Evolutionary conservation across 2,888 invertebrate species (phyloP).

Genomic region (Spisula solida): DNA sequence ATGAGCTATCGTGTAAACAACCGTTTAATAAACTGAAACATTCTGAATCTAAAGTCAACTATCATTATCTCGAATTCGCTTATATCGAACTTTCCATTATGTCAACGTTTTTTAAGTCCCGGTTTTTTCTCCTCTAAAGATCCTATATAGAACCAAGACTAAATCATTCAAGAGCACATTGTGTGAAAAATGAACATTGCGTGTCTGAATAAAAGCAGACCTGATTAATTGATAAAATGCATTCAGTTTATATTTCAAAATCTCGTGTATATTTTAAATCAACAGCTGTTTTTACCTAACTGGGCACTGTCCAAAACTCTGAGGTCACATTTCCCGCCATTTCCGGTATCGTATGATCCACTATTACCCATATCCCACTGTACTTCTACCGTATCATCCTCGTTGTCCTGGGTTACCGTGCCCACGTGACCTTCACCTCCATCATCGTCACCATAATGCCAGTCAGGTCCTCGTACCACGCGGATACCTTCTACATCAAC

Average conservation of each 20-base stretch:
- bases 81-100: no score
- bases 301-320: constrained; percentile 94
- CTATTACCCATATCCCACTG: constrained; percentile 91
- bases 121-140: no score
- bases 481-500: constrained; percentile 76
- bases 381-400: constrained; percentile 95
- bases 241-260: neutral
- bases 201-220: no score
- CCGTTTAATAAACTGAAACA: no score
- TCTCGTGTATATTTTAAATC: neutral
- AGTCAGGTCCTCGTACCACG: constrained; percentile 85
- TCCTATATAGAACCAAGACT: no score
- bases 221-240: no score
- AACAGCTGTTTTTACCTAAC: constrained; percentile 90
- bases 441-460: constrained; percentile 81
- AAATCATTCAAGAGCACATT: no score
- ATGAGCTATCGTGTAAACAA: no score
- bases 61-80: no score
- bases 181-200: no score
- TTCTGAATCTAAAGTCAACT: no score
- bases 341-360: constrained; percentile 92
- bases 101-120: no score
- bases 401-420: constrained; percentile 89
- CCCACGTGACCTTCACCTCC: constrained; percentile 86
- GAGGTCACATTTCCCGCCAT: constrained; percentile 93